Percentiles rank a stretch among this genome's conserved stretches.
These are phyloP conservation scores for Sebastes diaconus DNA, from an alignment of 2,797 vertebrate species.

Conservation along the genomic window DNA sequence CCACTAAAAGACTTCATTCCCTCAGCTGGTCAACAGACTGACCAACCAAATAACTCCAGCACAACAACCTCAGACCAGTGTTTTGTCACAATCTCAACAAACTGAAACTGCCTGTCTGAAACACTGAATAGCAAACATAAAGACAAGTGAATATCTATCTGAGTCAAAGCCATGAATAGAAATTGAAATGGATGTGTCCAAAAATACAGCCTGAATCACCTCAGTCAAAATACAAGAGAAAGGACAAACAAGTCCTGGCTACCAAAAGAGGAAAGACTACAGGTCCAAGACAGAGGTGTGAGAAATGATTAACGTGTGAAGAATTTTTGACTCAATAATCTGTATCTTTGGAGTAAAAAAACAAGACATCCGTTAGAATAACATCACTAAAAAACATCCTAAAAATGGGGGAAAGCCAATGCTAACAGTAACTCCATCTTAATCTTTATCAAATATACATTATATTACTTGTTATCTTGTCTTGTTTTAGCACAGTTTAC, in stretches of 20 bases:
- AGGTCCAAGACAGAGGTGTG: not conserved
- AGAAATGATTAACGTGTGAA: not conserved
- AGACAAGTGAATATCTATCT: not conserved
- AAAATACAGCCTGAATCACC: not conserved
- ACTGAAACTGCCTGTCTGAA: no score
- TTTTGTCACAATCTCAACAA: no score
- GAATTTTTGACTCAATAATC: not conserved
- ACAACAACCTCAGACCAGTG: no score
- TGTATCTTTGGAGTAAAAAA: not conserved
- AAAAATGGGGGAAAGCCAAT: not conserved
- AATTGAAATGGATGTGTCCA: not conserved
- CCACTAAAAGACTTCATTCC: no score
- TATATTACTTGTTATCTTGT: not conserved
- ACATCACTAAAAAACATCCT: not conserved
- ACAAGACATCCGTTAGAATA: not conserved
- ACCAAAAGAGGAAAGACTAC: not conserved
- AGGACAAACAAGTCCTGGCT: not conserved
- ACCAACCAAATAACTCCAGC: no score
- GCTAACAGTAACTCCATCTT: not conserved
- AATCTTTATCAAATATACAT: not conserved
- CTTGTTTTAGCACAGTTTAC: not conserved
- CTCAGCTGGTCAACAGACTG: no score
- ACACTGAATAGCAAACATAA: no score
- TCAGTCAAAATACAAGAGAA: not conserved
- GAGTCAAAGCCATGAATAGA: conserved; percentile 6